A percentile compares a stretch with the other conserved stretches of the same genome.
phyloP scores from a whole-genome alignment of 1,140 invertebrate genomes.

The Panonychus citri region DNA sequence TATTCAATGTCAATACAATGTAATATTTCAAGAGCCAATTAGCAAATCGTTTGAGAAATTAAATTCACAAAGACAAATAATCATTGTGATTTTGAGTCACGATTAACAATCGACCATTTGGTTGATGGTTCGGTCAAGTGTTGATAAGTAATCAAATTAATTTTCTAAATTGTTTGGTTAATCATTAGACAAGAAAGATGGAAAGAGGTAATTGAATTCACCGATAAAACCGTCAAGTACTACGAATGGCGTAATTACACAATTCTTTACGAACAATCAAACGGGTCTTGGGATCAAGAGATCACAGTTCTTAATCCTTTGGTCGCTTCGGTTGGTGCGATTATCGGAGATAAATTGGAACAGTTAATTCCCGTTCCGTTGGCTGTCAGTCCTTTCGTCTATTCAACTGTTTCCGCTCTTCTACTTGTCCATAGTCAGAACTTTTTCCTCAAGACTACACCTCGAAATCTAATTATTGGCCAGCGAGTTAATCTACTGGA shows the following conservation, averaged over 20 bases:
- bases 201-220: slow-evolving; percentile 3
- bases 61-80: no score
- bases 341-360: not conserved
- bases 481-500: not conserved
- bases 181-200: not conserved
- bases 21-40: no score
- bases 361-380: not conserved
- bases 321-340: not conserved
- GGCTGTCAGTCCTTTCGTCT: not conserved
- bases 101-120: no score
- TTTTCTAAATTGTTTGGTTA: no score
- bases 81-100: no score
- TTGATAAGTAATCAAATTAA: no score
- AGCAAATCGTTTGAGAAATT: no score
- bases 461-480: not conserved
- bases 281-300: slow-evolving; percentile 4
- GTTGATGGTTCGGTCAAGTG: no score
- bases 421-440: not conserved
- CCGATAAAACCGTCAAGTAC: slow-evolving; percentile 7
- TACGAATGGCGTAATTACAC: slow-evolving; percentile 3
- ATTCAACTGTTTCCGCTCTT: not conserved
- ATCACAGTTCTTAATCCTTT: slow-evolving; percentile 9
- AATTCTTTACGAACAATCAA: not conserved
- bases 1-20: no score
- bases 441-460: not conserved